These are phyloP conservation scores for Empidonax traillii DNA, from an alignment of 2,113 vertebrate species.

Conservation along the genomic window DNA sequence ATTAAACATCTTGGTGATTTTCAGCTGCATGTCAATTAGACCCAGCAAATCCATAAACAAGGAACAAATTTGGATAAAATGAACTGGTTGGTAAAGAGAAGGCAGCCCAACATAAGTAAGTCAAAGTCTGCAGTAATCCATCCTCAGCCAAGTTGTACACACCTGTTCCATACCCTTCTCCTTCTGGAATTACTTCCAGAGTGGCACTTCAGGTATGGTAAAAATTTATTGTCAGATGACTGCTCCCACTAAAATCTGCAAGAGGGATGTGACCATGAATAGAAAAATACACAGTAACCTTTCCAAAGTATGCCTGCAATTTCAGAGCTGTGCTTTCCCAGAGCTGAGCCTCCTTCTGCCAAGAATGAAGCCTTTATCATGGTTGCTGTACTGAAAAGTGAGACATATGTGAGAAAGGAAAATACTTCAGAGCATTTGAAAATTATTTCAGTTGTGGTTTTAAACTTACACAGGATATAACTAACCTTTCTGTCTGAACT, in stretches of 20 bases:
- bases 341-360: neutral
- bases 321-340: neutral
- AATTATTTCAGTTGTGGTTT: neutral
- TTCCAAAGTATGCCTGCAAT: neutral
- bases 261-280: neutral
- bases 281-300: neutral
- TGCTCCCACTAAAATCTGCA: neutral
- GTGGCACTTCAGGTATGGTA: neutral
- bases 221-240: conserved; percentile 23
- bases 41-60: neutral
- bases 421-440: neutral
- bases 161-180: neutral
- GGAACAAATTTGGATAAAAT: neutral
- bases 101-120: neutral
- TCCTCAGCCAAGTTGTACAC: neutral
- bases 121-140: neutral
- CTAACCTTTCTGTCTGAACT: neutral
- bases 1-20: neutral
- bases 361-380: neutral
- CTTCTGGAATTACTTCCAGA: neutral
- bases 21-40: neutral
- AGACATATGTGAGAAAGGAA: neutral
- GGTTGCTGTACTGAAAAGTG: neutral
- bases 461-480: neutral
- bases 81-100: neutral